Evolutionary conservation across 2,888 invertebrate species (phyloP), one percentile per base, ranked within the genome.

Genomic region (Galeopsomyia nigrocyanea): DNA sequence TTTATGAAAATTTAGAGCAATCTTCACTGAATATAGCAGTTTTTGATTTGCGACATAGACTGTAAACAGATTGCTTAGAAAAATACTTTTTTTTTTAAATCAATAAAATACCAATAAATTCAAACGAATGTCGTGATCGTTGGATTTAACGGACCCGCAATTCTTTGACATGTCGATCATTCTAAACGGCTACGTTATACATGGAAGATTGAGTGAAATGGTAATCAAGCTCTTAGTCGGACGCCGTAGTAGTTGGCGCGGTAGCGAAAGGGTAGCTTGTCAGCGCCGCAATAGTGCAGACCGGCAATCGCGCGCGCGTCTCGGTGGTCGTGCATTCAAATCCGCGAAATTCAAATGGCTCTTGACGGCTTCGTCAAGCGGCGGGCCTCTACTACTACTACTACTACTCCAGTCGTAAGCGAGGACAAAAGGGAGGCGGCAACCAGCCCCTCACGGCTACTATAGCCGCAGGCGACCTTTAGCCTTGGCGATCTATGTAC

Each of bases 321-420:
- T 46, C 46, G 67, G 67, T 31, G 67, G 50, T 31, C 39, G 68
- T 14, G 62, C 55, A 68, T 62, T 68, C 56, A 31, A 62, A 62
- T 56, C 46, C 56, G 49, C 62, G 56, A 68, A 56, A 68, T 68
- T 68, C 62, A 62, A 68, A 62, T 68, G 56, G 62, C 68, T 49
- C 69, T 66, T 65, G 69, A 65, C 51, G 64, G 39, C 61, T 49
- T 55, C 63, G 74, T 60, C n/a, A 19, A 58, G 56, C 49, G 46
- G n/a, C n/a, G n/a, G n/a, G 26, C 14, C 50, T 47, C 39, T 39
- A 39, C 26, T 26, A 26, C 26, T 26, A n/a, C n/a, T n/a, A n/a
- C n/a, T n/a, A n/a, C n/a, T n/a, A n/a, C 39, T 39, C 39, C 13
- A 39, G 39, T 39, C 39, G 39, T 39, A 39, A 39, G 14, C 46